phyloP scores from a whole-genome alignment of 2,797 vertebrate species.

The Galaxias olidus region DNA sequence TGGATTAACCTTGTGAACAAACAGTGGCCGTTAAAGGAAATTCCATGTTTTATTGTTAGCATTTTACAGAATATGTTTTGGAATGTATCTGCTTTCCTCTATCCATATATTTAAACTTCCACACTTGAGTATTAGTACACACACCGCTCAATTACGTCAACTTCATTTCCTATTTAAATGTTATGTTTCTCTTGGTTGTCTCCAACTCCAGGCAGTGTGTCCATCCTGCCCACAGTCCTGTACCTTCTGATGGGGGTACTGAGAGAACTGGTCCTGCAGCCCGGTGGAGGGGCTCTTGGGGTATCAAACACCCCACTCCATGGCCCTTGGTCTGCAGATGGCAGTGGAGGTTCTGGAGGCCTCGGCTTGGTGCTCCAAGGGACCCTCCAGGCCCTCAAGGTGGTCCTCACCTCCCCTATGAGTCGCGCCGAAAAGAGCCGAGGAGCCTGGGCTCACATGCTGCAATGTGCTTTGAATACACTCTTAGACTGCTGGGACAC shows the following conservation, averaged over 20 bases:
- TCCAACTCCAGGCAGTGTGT: slow-evolving; percentile 74
- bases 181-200: background rate
- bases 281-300: slow-evolving; percentile 52
- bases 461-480: slow-evolving; percentile 81
- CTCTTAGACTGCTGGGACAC: slow-evolving; percentile 82
- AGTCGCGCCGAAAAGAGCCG: slow-evolving; percentile 87
- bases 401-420: slow-evolving; percentile 85
- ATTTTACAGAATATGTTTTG: too few relatives aligned
- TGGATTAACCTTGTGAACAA: too few relatives aligned
- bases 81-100: too few relatives aligned
- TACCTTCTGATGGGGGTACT: slow-evolving; percentile 89
- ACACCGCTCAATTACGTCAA: background rate
- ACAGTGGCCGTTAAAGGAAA: too few relatives aligned
- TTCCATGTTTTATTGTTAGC: too few relatives aligned
- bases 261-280: slow-evolving; percentile 78
- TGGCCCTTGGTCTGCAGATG: too few relatives aligned
- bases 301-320: background rate
- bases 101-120: too few relatives aligned
- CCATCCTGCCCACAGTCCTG: slow-evolving; percentile 88
- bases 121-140: background rate
- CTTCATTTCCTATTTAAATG: background rate
- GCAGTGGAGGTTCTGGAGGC: background rate
- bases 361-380: slow-evolving; percentile 68
- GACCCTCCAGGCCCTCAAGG: slow-evolving; percentile 83
- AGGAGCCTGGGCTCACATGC: slow-evolving; percentile 82